phyloP scores from a whole-genome alignment of 2,888 invertebrate genomes.

The Eulithis testata region DNA sequence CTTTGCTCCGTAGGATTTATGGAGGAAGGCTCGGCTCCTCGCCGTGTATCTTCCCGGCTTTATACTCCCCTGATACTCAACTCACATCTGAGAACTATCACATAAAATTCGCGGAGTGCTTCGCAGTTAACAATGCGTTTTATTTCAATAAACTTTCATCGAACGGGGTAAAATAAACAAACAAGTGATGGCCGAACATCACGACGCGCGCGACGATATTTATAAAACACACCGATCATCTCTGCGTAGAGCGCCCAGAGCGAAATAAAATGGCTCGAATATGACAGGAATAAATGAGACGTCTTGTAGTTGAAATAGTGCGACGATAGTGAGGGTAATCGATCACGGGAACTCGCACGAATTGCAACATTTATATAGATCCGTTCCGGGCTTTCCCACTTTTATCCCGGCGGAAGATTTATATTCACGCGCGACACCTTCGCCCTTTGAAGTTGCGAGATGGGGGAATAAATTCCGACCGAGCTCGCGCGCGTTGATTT shows the following conservation, averaged over 20 bases:
- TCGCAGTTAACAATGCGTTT: conserved; percentile 48
- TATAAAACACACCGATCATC: conserved; percentile 56
- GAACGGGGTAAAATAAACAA: conserved; percentile 53
- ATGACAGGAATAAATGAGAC: conserved; percentile 75
- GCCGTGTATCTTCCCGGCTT: conserved; percentile 61
- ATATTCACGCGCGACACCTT: conserved; percentile 75
- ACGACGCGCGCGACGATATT: conserved; percentile 43
- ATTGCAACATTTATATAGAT: conserved; percentile 78
- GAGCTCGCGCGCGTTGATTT: conserved; percentile 68
- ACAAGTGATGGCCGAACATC: conserved; percentile 40
- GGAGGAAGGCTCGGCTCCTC: conserved; percentile 59
- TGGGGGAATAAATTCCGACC: conserved; percentile 73
- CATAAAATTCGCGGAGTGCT: conserved; percentile 36
- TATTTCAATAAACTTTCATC: conserved; percentile 51
- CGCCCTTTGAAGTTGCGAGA: conserved; percentile 79
- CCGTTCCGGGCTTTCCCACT: conserved; percentile 66
- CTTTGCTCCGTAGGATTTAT: conserved; percentile 71
- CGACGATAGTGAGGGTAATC: conserved; percentile 70
- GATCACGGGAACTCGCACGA: conserved; percentile 70
- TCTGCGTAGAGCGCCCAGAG: conserved; percentile 56
- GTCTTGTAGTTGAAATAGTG: conserved; percentile 74
- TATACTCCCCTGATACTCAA: conserved; percentile 59
- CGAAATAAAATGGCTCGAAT: conserved; percentile 64
- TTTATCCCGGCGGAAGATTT: conserved; percentile 74
- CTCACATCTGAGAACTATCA: conserved; percentile 48